Percentiles rank a stretch among this genome's conserved stretches.
Conservation (phyloP, 2,888 invertebrate genomes). For the Papilio gigon region DNA sequence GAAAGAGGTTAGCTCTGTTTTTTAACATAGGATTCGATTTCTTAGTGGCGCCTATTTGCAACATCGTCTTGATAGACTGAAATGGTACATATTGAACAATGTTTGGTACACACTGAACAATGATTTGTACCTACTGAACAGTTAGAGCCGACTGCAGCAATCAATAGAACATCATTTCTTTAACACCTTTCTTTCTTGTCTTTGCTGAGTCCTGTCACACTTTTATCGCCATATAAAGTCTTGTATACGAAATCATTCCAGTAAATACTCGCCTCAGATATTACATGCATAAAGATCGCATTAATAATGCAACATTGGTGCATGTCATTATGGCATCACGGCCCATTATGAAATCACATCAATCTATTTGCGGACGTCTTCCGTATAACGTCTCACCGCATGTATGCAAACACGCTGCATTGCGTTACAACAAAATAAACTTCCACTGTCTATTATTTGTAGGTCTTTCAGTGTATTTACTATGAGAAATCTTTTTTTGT, state of each 20-base stretch:
- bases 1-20: too few relatives aligned
- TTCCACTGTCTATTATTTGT: not conserved
- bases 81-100: too few relatives aligned
- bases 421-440: not conserved
- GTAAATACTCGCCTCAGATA: slow-evolving; percentile 2
- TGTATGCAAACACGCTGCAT: not conserved
- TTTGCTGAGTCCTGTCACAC: too few relatives aligned
- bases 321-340: slow-evolving; percentile 31
- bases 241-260: not conserved
- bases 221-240: not conserved
- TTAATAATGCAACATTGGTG: slow-evolving; percentile 29
- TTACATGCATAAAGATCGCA: slow-evolving; percentile 14
- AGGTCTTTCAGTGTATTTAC: too few relatives aligned
- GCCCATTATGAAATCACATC: slow-evolving; percentile 35
- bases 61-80: too few relatives aligned
- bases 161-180: too few relatives aligned
- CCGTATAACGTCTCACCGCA: slow-evolving; percentile 22
- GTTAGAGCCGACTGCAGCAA: too few relatives aligned
- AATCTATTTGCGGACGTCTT: slow-evolving; percentile 36
- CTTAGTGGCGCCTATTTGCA: too few relatives aligned
- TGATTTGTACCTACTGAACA: too few relatives aligned
- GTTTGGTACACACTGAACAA: too few relatives aligned
- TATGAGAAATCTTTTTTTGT: not conserved
- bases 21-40: too few relatives aligned
- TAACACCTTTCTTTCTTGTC: too few relatives aligned